Base-by-base conservation (phyloP, 1,140 invertebrate genomes). In the Caenorhabditis brenneri region DNA sequence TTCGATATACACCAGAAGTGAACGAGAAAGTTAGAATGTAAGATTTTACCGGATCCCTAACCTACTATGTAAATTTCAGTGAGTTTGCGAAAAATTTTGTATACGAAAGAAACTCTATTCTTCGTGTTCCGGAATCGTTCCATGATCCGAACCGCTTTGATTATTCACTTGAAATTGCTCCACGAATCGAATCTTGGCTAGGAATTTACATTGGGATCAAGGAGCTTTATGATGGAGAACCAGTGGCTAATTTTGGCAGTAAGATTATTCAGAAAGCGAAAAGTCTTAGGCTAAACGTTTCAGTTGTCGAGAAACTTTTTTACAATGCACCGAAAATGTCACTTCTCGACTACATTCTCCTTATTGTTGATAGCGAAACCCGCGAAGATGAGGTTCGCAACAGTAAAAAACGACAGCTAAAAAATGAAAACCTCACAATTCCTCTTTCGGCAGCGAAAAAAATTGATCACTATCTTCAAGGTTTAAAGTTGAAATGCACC, bases 221-320 rank as follows among this genome's bases (percentile, higher is more conserved):
- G 15, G 65, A 74, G 10, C 22, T 74, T 5, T 74, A 24, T n/a
- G 36, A 74, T 24, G 65, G 65, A 6, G 65, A 46, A 6, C 65
- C 65, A 2, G 65, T 42, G n/a, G 36, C 42, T 15, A 74, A 74
- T 42, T 74, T 74, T 74, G 65, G 36, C n/a, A 74, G 65, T 74
- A 31, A n/a, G 65, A 65, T 19, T n/a, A 27, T 16, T 2, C 12
- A 36, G 12, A 24, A 36, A 0, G 15, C 0, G 0, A 5, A 16
- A 3, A 9, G 15, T 19, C 2, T 33, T 36, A 65, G 19, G 19
- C 12, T 10, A 51, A 27, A 19, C n/a, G 22, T 74, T 74, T 12
- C 33, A 74, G 65, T 74, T 24, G n/a, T 42, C 10, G 65, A 74
- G 6, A 74, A 74, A 24, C 36, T 74, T 3, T 74, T 74, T 36